These are phyloP conservation scores for Danio aesculapii DNA, from an alignment of 2,797 vertebrate genomes.

Conservation along the genomic window DNA sequence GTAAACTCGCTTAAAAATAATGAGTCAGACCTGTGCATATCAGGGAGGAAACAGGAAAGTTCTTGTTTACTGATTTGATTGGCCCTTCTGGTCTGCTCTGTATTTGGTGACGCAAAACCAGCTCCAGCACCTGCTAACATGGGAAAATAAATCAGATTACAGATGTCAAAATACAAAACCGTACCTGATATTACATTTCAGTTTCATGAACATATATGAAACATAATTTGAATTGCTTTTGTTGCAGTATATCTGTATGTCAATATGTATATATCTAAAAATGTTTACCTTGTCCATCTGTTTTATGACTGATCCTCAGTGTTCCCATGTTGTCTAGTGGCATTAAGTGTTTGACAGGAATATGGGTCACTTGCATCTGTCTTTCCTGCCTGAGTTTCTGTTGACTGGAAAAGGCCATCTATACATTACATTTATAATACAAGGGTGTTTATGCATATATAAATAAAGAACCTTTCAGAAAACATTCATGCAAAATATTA, in stretches of 20 bases:
- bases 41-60: slow-evolving; percentile 57
- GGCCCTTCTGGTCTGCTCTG: slow-evolving; percentile 30
- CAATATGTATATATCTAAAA: background rate
- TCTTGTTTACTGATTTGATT: slow-evolving; percentile 41
- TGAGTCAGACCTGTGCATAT: slow-evolving; percentile 51
- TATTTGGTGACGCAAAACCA: slow-evolving; percentile 33
- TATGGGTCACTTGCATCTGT: slow-evolving; percentile 36
- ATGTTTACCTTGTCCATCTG: slow-evolving; percentile 32
- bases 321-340: slow-evolving; percentile 45
- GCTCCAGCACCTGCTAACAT: slow-evolving; percentile 18
- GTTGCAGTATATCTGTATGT: background rate
- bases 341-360: slow-evolving; percentile 48
- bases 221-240: background rate
- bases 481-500: no score
- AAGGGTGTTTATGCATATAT: background rate
- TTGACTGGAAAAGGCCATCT: background rate
- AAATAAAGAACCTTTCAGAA: no score
- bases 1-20: background rate
- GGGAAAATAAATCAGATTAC: background rate
- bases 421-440: background rate
- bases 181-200: background rate
- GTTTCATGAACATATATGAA: background rate
- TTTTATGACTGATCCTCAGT: slow-evolving; percentile 39
- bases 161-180: background rate
- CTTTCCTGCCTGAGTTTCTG: slow-evolving; percentile 43